phyloP scores from a whole-genome alignment of 2,113 vertebrate genomes.

The Odocoileus virginianus region DNA sequence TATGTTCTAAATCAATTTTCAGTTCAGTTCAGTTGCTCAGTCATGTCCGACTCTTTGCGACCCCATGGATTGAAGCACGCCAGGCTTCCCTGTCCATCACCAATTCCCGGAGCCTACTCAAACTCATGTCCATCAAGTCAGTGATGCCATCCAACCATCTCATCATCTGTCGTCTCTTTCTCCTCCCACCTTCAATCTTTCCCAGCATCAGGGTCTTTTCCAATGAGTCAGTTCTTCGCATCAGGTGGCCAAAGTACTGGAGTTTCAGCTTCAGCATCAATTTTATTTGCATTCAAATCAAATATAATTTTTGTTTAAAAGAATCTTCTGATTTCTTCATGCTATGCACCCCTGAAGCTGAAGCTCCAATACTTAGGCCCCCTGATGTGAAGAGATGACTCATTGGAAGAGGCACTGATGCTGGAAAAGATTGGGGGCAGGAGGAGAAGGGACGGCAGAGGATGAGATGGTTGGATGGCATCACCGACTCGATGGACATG shows the following conservation, averaged over 20 bases:
- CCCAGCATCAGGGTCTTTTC: neutral
- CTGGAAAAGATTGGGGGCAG: neutral
- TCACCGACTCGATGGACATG: neutral
- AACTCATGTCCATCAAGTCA: neutral
- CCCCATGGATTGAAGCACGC: neutral
- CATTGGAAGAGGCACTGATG: neutral
- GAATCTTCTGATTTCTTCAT: neutral
- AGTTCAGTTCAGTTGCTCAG: neutral
- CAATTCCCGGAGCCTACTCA: neutral
- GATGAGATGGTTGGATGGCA: neutral
- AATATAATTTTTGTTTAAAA: neutral
- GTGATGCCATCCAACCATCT: neutral
- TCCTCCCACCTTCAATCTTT: neutral
- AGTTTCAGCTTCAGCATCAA: neutral
- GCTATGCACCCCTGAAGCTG: neutral
- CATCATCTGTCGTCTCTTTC: neutral
- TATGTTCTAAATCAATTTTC: neutral
- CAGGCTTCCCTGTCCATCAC: neutral
- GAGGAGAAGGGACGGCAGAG: neutral
- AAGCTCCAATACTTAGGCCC: neutral
- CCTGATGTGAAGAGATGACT: neutral
- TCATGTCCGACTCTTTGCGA: neutral
- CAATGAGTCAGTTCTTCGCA: neutral
- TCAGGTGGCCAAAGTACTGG: neutral
- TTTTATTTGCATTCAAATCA: neutral